Base-by-base conservation (phyloP, 2,113 vertebrate species). In the Salvelinus sp. region DNA sequence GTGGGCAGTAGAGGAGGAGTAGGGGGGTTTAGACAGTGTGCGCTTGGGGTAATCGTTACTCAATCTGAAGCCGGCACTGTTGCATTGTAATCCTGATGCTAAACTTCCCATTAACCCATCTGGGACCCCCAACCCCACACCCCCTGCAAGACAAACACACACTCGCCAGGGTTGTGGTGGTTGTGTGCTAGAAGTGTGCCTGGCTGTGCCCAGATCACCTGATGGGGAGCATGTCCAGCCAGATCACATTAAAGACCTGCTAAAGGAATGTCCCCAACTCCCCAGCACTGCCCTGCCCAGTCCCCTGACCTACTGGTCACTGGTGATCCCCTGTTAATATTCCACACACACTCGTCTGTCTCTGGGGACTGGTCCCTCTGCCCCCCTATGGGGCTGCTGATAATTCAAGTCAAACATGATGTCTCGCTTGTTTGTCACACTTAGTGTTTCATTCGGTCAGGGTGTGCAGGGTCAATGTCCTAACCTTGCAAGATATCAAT, bases 11-110 rank as follows among this genome's bases (percentile, higher is more conserved):
- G 63, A 67, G 70, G 74, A 62, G 90, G 92, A 89, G 85, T 90
- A 86, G 91, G 89, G 83, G 92, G 92, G 91, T 92, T 92, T 90
- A 91, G 76, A 84, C 87, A 91, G 88, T 91, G 91, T 91, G 91
- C 92, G 93, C 93, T 93, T 94, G 95, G 82, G 87, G 85, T 94
- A 96, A 95, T 97, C 93, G 94, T 90, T 75, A 89, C 93, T 93
- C 94, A 94, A 95, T 95, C 93, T 89, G 89, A 94, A 93, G 93
- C 94, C 91, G 91, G 94, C 94, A 96, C 93, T 96, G 94, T 96
- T 95, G 94, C 95, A 95, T 95, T 95, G 93, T 98, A 97, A 98
- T 98, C 96, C 95, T 92, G 94, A 95, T 96, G 95, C 96, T 96
- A 96, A 97, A 96, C 94, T 94, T 93, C 93, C 94, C 90, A 95